Conservation (phyloP, 2,797 vertebrate genomes). For the Mionectes olivaceus region DNA sequence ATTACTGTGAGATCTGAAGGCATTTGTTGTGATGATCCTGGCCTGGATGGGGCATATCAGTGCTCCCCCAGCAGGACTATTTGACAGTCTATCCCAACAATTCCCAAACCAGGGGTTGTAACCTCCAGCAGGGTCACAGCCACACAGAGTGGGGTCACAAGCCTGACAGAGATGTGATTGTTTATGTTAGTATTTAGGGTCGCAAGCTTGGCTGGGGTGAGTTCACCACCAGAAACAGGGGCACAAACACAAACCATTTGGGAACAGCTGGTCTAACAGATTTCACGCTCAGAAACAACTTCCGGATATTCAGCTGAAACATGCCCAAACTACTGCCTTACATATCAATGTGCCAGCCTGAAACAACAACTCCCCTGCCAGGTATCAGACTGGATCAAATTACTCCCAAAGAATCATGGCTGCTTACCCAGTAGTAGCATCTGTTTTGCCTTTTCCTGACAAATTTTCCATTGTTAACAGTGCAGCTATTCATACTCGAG, state of each 20-base stretch:
- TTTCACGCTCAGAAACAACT: not conserved
- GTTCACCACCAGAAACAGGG: conserved; percentile 36
- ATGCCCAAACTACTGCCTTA: not conserved
- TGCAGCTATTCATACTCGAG: not conserved
- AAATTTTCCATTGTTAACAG: not conserved
- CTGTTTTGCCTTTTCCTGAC: not conserved
- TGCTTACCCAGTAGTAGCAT: not conserved
- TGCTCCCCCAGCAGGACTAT: not conserved
- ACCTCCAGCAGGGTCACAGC: conserved; percentile 60
- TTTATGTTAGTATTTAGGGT: conserved; percentile 45
- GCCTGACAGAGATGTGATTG: conserved; percentile 56
- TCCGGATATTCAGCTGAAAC: not conserved
- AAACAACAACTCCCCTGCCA: conserved; percentile 27
- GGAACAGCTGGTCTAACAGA: conserved; percentile 67
- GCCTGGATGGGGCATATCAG: not conserved
- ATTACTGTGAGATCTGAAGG: conserved; percentile 66
- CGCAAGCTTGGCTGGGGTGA: not conserved
- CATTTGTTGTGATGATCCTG: conserved; percentile 51
- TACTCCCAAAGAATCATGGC: not conserved
- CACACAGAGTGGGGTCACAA: not conserved
- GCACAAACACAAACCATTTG: conserved; percentile 50
- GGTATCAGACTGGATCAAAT: not conserved
- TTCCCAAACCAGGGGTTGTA: conserved; percentile 9
- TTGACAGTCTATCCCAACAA: not conserved
- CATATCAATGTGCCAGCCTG: not conserved